Evolutionary conservation across 2,113 vertebrate species (phyloP), one percentile per base, ranked within the genome.

Genomic region (Engraulis encrasicolus): DNA sequence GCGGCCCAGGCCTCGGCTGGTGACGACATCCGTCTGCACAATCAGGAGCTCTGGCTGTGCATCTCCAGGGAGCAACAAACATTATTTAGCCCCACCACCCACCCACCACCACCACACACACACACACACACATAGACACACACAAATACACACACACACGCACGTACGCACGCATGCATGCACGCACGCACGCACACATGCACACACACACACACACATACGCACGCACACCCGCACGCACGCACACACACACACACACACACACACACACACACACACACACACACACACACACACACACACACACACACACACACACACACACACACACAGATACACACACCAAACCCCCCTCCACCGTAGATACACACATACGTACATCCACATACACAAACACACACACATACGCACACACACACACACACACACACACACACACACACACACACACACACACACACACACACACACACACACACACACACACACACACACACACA

Each of bases 11-110:
- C n/a, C n/a, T n/a, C 40, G 40, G 40, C 40, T 45, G 66, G 66
- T 81, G 83, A 89, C 74, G 52, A 45, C 79, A 71, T 89, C 82
- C 88, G 66, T 81, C 79, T 85, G 71, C 79, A 27, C 54, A 81
- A 86, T 80, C 77, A 77, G 66, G 81, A 82, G 78, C 78, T 78
- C 12, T 50, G n/a, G n/a, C 31, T 82, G 83, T 83, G 81, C 83
- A 82, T 82, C 81, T 66, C 54, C 52, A 71, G 81, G 66, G 81
- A 48, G 81, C 85, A 58, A 52, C 54, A 82, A 86, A 54, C 49
- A 82, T 85, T 31, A 66, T 74, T 74, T 74, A 19, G 31, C 27
- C 61, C 58, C 18, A 19, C 58, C 58, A 23, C 11, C 9, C 58
- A n/a, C 27, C 66, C 66, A 2, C 27, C 6, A 66, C 6, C 20